These are phyloP conservation scores for Apodemia zela DNA, from an alignment of 2,888 invertebrate species.

Conservation along the genomic window DNA sequence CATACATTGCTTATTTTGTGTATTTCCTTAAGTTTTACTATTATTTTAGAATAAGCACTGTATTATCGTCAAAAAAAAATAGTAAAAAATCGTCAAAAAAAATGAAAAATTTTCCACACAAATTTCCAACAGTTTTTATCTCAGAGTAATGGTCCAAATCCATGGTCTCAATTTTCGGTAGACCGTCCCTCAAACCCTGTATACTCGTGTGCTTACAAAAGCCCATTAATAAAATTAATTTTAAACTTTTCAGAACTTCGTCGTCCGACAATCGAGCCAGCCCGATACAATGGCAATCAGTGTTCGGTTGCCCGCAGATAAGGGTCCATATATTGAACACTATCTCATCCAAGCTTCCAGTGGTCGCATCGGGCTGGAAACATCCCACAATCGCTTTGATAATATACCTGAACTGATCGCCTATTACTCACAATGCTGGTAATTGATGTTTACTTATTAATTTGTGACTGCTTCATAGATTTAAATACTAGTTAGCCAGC, in stretches of 20 bases:
- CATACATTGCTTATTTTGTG: too few relatives aligned
- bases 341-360: constrained; percentile 94
- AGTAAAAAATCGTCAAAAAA: too few relatives aligned
- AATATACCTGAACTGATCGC: constrained; percentile 95
- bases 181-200: too few relatives aligned
- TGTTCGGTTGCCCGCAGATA: constrained; percentile 91
- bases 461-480: not conserved
- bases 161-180: too few relatives aligned
- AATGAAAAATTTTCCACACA: too few relatives aligned
- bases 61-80: too few relatives aligned
- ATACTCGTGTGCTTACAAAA: not conserved
- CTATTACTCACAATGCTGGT: constrained; percentile 96
- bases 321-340: constrained; percentile 96
- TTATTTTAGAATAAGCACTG: too few relatives aligned
- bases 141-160: too few relatives aligned
- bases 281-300: constrained; percentile 97
- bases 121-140: too few relatives aligned
- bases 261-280: constrained; percentile 96
- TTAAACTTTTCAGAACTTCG: constrained; percentile 87
- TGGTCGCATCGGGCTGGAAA: constrained; percentile 92
- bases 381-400: constrained; percentile 95
- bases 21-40: too few relatives aligned
- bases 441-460: constrained; percentile 43
- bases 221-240: not conserved
- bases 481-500: too few relatives aligned